Conservation (phyloP, 2,888 invertebrate genomes). For the Luperina nickerlii region DNA sequence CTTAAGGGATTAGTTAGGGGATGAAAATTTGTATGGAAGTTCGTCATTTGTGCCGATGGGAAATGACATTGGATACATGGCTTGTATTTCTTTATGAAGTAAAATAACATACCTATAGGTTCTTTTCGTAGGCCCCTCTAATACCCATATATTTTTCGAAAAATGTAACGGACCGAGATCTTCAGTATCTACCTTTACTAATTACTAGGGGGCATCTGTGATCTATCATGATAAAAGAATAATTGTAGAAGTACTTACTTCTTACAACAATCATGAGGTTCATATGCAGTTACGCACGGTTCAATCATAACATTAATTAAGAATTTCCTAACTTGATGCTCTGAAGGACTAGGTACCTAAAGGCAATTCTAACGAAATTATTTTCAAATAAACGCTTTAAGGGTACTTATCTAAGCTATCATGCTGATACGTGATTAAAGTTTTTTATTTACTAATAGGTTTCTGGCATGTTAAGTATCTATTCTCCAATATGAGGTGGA, state of each 20-base stretch:
- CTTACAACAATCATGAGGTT: slow-evolving; percentile 13
- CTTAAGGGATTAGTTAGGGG: not conserved
- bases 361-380: slow-evolving; percentile 13
- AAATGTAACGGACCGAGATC: not conserved
- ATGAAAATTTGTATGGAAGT: not conserved
- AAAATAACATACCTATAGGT: not conserved
- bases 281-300: slow-evolving; percentile 14
- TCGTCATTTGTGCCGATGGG: not conserved
- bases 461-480: not conserved
- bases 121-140: not conserved
- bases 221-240: not conserved
- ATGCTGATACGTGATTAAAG: not conserved
- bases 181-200: not conserved
- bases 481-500: slow-evolving; percentile 1
- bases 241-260: not conserved
- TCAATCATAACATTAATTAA: slow-evolving; percentile 42
- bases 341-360: not conserved
- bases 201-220: not conserved
- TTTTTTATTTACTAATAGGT: slow-evolving; percentile 8
- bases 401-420: slow-evolving; percentile 6
- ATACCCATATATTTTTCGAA: too few species aligned
- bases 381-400: slow-evolving; percentile 1
- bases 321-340: slow-evolving; percentile 39
- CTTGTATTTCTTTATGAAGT: not conserved
- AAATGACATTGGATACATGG: not conserved